Evolutionary conservation across 2,113 vertebrate genomes (phyloP).

Genomic region (Eidolon helvum): DNA sequence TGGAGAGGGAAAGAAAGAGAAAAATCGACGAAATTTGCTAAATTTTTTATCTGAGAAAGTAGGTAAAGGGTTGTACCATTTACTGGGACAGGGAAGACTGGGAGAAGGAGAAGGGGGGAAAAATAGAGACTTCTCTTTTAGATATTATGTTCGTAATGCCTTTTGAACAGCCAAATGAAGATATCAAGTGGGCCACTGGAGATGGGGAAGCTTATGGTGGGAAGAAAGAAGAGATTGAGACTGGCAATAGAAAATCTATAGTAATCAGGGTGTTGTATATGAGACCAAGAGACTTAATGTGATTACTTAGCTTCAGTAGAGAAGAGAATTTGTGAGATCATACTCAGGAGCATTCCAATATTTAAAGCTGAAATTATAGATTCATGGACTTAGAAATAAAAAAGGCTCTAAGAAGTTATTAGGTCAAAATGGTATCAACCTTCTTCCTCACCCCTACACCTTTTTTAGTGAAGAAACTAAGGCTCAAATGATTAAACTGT

Average conservation of each 20-base stretch:
- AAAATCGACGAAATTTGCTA: background rate
- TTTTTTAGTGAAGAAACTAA: background rate
- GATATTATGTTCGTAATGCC: accelerated
- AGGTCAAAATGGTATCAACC: background rate
- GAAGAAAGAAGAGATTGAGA: background rate
- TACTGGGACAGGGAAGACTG: no score
- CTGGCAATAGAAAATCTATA: background rate
- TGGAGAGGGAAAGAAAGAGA: background rate
- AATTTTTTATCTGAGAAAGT: background rate
- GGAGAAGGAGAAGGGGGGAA: background rate
- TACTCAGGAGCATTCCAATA: background rate
- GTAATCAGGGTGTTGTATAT: background rate
- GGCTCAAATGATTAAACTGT: background rate
- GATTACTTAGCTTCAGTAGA: background rate
- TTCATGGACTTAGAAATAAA: background rate
- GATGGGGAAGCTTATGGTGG: background rate
- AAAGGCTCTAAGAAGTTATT: background rate
- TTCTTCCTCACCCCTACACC: no score
- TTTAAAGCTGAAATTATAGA: background rate
- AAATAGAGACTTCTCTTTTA: background rate
- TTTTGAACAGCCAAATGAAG: background rate
- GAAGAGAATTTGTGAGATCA: background rate
- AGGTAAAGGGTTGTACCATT: background rate
- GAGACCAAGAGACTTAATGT: background rate
- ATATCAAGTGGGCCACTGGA: background rate